phyloP scores from a whole-genome alignment of 2,888 invertebrate genomes.

The Drosophila anomelani region DNA sequence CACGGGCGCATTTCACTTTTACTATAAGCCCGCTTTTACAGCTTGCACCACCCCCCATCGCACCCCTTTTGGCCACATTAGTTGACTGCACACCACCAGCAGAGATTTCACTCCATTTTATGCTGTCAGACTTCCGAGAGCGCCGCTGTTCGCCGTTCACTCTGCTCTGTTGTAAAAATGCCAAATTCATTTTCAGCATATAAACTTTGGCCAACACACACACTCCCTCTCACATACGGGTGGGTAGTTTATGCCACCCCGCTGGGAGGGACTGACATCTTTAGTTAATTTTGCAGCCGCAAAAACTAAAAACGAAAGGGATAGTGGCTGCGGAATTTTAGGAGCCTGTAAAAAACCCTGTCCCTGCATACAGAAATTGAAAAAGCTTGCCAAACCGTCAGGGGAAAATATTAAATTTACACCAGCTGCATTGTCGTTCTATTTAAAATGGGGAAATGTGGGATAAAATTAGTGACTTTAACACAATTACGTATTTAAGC shows the following conservation, averaged over 20 bases:
- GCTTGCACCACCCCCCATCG: not conserved
- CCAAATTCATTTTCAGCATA: conserved; percentile 80
- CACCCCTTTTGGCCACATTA: conserved; percentile 46
- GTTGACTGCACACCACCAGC: conserved; percentile 73
- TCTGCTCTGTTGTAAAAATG: conserved; percentile 73
- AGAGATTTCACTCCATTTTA: conserved; percentile 79
- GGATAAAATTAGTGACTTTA: not conserved
- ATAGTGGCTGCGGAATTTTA: conserved; percentile 30
- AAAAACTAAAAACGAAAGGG: conserved; percentile 41
- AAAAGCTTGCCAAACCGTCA: conserved; percentile 1
- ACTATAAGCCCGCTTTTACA: conserved; percentile 70
- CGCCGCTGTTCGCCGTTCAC: conserved; percentile 44
- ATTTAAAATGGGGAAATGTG: not conserved
- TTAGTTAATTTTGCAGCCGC: conserved; percentile 71
- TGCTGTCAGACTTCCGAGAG: conserved; percentile 80
- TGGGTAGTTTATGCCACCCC: conserved; percentile 54
- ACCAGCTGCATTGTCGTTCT: not conserved
- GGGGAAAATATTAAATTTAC: conserved; percentile 5
- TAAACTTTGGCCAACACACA: conserved; percentile 62
- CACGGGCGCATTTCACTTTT: conserved; percentile 72
- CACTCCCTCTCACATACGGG: conserved; percentile 4
- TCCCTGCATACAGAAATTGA: conserved; percentile 1
- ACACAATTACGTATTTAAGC: not conserved
- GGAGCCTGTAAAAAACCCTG: conserved; percentile 17
- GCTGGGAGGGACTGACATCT: conserved; percentile 62